These are phyloP conservation scores for Epinephelus awoara DNA, from an alignment of 2,797 vertebrate species.

Conservation along the genomic window DNA sequence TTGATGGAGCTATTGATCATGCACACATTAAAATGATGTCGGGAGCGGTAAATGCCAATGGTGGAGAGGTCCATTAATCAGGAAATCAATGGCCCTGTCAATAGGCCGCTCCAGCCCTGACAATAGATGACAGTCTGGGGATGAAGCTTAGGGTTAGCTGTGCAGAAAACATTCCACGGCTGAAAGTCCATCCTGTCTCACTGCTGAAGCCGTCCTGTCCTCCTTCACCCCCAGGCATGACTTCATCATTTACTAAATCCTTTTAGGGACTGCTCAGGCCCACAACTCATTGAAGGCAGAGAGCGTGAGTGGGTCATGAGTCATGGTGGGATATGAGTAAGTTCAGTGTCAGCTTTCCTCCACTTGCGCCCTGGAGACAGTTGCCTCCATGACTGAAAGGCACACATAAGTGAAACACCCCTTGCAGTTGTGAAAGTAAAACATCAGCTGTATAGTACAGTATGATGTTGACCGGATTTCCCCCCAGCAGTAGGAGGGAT, in stretches of 20 bases:
- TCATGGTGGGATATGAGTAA: conserved; percentile 57
- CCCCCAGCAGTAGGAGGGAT: conserved; percentile 24
- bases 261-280: conserved; percentile 65
- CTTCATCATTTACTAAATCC: conserved; percentile 71
- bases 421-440: conserved; percentile 43
- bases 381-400: conserved; percentile 46
- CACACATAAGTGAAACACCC: conserved; percentile 41
- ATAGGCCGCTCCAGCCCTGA: conserved; percentile 84
- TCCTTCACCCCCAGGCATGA: conserved; percentile 47
- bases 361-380: conserved; percentile 37
- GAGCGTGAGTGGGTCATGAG: conserved; percentile 60
- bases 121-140: conserved; percentile 82
- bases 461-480: conserved; percentile 2
- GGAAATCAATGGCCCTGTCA: conserved; percentile 90
- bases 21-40: conserved; percentile 94
- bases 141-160: conserved; percentile 62
- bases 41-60: conserved; percentile 88
- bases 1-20: conserved; percentile 93
- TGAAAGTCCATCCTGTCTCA: conserved; percentile 42
- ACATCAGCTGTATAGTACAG: conserved; percentile 23
- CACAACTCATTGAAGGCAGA: conserved; percentile 40
- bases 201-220: conserved; percentile 32
- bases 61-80: conserved; percentile 93
- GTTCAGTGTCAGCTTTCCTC: conserved; percentile 58
- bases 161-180: conserved; percentile 66